Evolutionary conservation across 2,888 invertebrate species (phyloP).

Genomic region (Torymus tubicola): DNA sequence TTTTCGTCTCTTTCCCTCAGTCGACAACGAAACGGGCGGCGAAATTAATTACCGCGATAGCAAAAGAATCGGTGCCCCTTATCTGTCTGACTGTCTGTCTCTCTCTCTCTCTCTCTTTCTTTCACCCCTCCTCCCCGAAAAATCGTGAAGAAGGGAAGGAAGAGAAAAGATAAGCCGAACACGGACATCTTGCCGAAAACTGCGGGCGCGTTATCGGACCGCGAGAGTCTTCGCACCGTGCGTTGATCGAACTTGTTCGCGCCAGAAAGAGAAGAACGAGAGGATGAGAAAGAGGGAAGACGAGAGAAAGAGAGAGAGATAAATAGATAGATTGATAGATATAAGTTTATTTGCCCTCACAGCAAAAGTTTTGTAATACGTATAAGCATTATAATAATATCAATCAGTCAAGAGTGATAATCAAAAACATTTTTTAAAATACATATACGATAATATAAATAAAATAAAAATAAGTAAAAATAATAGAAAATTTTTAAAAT

Average conservation of each 20-base stretch:
- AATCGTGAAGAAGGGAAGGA: not conserved
- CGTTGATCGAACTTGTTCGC: conserved; percentile 6
- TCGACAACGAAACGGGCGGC: conserved; percentile 24
- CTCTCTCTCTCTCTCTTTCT: not conserved
- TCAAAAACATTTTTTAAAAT: too few relatives aligned
- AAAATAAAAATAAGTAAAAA: too few relatives aligned
- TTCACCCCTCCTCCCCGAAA: not conserved
- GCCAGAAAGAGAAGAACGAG: not conserved
- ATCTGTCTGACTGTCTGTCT: conserved; percentile 1
- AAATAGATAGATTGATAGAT: too few relatives aligned
- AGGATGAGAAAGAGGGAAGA: too few relatives aligned
- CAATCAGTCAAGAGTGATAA: too few relatives aligned
- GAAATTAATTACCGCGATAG: conserved; percentile 55
- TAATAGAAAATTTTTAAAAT: too few relatives aligned
- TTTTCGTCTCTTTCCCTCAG: not conserved
- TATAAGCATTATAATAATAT: too few relatives aligned
- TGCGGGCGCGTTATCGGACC: conserved; percentile 33
- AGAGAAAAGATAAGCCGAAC: not conserved
- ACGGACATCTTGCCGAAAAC: conserved; percentile 24
- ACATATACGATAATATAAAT: too few relatives aligned
- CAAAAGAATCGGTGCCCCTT: conserved; percentile 45
- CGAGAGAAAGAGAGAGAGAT: too few relatives aligned
- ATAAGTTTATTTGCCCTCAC: too few relatives aligned
- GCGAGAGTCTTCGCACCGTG: conserved; percentile 2
- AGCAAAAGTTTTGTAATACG: not conserved